A percentile compares a stretch with the other conserved stretches of the same genome.
These are phyloP conservation scores for Phytoseiulus persimilis DNA, from an alignment of 2,888 invertebrate species.

Conservation along the genomic window DNA sequence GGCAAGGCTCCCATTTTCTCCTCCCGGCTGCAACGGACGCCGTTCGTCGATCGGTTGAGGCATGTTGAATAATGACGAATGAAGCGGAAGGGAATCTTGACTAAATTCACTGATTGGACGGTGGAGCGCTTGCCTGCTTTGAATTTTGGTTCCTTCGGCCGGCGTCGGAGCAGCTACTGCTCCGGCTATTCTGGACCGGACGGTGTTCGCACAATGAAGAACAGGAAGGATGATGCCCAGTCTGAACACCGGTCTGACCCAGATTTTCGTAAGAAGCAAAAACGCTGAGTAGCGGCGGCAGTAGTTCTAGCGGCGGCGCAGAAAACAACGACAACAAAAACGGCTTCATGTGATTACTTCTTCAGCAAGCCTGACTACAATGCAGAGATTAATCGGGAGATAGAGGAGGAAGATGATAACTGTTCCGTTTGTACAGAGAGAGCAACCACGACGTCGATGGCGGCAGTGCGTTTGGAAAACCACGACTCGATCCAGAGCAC, in stretches of 20 bases:
- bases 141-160: background rate
- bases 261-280: background rate
- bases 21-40: background rate
- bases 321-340: background rate
- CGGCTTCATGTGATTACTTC: background rate
- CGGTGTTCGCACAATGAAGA: background rate
- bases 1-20: background rate
- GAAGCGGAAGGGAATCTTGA: background rate
- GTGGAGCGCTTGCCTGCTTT: background rate
- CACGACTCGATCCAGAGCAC: background rate
- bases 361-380: background rate
- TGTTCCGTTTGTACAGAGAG: background rate
- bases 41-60: background rate
- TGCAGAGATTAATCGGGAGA: background rate
- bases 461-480: too few relatives aligned
- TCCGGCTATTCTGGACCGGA: background rate
- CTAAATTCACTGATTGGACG: background rate
- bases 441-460: too few relatives aligned
- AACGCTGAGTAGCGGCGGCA: background rate
- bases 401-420: background rate
- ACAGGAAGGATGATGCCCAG: conserved; percentile 5
- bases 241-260: conserved; percentile 5
- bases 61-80: background rate
- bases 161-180: background rate
- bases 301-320: background rate